A percentile compares a stretch with the other conserved stretches of the same genome.
Conservation (phyloP, 2,113 vertebrate species). For the Halcyon malimbica region DNA sequence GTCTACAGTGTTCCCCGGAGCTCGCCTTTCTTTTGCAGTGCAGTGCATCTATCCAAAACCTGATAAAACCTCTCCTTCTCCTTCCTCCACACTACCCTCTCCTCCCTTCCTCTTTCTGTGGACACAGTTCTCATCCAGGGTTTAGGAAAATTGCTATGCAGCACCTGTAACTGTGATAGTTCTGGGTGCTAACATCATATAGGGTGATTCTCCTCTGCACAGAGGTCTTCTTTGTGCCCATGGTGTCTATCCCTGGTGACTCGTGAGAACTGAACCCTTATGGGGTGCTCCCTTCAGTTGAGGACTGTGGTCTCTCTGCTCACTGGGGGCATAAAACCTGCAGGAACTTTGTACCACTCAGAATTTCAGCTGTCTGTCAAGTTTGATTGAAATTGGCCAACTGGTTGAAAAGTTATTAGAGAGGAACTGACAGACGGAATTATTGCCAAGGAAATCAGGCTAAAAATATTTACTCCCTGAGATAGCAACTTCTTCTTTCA, state of each 20-base stretch:
- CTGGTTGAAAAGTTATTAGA: conserved; percentile 8
- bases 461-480: conserved; percentile 28
- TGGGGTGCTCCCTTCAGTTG: not conserved
- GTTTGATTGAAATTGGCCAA: not conserved
- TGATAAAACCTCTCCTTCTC: not conserved
- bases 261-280: not conserved
- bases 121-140: not conserved
- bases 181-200: not conserved
- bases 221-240: not conserved
- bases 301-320: not conserved
- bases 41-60: not conserved
- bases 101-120: not conserved
- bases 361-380: not conserved
- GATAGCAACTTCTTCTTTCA: not conserved
- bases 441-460: conserved; percentile 16
- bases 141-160: not conserved
- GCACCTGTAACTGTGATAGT: not conserved
- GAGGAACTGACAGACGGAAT: conserved; percentile 13
- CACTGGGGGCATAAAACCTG: not conserved
- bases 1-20: not conserved
- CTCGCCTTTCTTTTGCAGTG: not conserved
- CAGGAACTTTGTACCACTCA: not conserved
- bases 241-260: not conserved
- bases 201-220: not conserved
- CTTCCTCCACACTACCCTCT: not conserved